These are phyloP conservation scores for Metopia argyrocephala DNA, from an alignment of 2,888 invertebrate species.

Conservation along the genomic window DNA sequence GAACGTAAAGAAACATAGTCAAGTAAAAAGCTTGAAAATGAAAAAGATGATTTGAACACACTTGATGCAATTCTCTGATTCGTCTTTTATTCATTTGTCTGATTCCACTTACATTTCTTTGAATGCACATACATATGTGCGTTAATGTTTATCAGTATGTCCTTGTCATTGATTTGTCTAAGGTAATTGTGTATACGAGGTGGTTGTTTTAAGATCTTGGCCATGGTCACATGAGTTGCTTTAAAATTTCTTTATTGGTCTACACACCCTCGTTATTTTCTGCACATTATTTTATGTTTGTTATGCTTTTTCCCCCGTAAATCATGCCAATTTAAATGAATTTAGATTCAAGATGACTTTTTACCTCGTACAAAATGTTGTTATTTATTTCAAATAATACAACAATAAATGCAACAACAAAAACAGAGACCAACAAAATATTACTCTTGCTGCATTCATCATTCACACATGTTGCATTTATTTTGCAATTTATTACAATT, in stretches of 20 bases:
- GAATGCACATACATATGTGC: background rate
- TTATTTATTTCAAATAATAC: constrained; percentile 51
- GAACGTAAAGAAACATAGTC: too few species aligned
- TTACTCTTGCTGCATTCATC: constrained; percentile 54
- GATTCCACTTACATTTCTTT: background rate
- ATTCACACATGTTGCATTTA: constrained; percentile 65
- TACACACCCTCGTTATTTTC: background rate
- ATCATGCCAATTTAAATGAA: constrained; percentile 66
- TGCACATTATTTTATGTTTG: background rate
- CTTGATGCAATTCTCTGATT: too few species aligned
- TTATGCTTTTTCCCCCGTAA: constrained; percentile 49
- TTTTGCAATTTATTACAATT: constrained; percentile 64
- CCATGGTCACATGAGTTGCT: too few species aligned
- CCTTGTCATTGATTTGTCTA: constrained; percentile 18
- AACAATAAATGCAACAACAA: constrained; percentile 5
- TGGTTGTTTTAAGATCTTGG: background rate
- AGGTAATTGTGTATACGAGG: constrained; percentile 18
- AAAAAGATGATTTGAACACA: too few species aligned
- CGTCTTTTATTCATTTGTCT: constrained; percentile 14
- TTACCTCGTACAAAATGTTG: constrained; percentile 63
- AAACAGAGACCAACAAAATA: constrained; percentile 45
- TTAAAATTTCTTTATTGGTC: too few species aligned
- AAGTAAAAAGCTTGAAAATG: too few species aligned
- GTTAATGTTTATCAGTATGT: background rate
- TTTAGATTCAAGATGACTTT: constrained; percentile 65